These are phyloP conservation scores for Siderastrea radians DNA, from an alignment of 92 coral and sea anemone genomes.

Conservation along the genomic window DNA sequence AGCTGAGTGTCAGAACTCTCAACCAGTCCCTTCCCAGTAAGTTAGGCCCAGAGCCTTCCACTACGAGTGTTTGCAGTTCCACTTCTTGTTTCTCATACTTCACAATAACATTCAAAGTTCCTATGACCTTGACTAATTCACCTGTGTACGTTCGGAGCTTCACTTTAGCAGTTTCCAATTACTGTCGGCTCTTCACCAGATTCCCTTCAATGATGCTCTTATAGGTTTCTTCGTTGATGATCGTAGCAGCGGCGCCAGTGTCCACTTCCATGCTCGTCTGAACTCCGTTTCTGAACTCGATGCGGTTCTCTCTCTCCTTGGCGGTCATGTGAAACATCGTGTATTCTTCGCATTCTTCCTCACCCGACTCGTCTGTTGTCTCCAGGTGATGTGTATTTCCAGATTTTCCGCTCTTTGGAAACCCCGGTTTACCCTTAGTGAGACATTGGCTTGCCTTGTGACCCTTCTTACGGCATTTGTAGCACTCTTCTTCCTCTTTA, in stretches of 20 bases:
- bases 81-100: conserved; percentile 16
- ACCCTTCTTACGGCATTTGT: conserved; percentile 8
- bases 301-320: conserved; percentile 17
- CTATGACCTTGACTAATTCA: conserved; percentile 57
- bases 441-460: not conserved
- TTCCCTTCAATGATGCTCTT: not conserved
- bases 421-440: not conserved
- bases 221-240: conserved; percentile 24
- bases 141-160: conserved; percentile 68
- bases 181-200: not conserved
- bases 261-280: conserved; percentile 13
- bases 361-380: not conserved
- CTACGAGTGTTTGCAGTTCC: conserved; percentile 32
- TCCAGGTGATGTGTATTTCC: conserved; percentile 14
- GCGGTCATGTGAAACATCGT: conserved; percentile 3
- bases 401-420: not conserved
- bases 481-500: conserved; percentile 20
- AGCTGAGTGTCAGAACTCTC: conserved; percentile 12
- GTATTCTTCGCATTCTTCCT: conserved; percentile 7
- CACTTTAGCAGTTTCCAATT: conserved; percentile 8
- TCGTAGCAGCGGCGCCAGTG: conserved; percentile 20
- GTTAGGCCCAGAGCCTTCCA: conserved; percentile 60
- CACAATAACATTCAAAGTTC: conserved; percentile 46
- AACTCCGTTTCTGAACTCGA: conserved; percentile 28
- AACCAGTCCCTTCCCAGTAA: conserved; percentile 76